Evolutionary conservation across 92 coral and sea anemone genomes (phyloP), one percentile per base, ranked within the genome.

Genomic region (Zoanthus solanderi): DNA sequence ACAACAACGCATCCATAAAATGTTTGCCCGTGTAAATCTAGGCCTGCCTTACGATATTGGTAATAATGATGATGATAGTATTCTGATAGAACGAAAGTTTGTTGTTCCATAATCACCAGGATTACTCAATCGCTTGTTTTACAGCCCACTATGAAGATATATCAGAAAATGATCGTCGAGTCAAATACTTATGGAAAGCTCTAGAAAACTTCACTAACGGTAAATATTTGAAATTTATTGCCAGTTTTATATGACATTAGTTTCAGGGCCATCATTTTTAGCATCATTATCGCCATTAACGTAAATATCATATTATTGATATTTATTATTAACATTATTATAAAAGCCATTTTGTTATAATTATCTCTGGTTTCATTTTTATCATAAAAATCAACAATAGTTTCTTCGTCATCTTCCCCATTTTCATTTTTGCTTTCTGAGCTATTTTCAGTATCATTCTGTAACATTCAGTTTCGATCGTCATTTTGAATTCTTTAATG

Each of bases 151-250:
- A 93, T 71, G 99, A 97, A 79, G 99, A 97, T 90, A 67, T 97
- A 80, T 77, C 94, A 17, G 97, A 95, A 73, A 95, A 94, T 75
- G 98, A 95, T 81, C 89, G 93, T 31, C 94, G 99, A 37, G 98
- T 97, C 28, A 97, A 95, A 72, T 96, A 88, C 76, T 87, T 97
- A 29, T 97, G 99, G 98, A 94, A 91, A 83, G 97, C 97, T 9
- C 88, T 97, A 90, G 99, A 95, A 82, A 95, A 89, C 87, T 97
- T 97, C 71, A 97, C 97, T 37, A 97, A 97, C 42, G 99, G 97
- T 94, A 75, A 42, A 14, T 58, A 14, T 58, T 12, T 34, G 2
- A 34, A 34, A 5, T 12, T 10, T 14, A 58, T 58, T 58, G 65
- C 65, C 2, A 58, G n/a, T 0, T 58, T 34, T 34, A 34, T 34